Evolutionary conservation across 1,140 invertebrate species (phyloP), one percentile per base, ranked within the genome.

Genomic region (Pristionchus pacificus): DNA sequence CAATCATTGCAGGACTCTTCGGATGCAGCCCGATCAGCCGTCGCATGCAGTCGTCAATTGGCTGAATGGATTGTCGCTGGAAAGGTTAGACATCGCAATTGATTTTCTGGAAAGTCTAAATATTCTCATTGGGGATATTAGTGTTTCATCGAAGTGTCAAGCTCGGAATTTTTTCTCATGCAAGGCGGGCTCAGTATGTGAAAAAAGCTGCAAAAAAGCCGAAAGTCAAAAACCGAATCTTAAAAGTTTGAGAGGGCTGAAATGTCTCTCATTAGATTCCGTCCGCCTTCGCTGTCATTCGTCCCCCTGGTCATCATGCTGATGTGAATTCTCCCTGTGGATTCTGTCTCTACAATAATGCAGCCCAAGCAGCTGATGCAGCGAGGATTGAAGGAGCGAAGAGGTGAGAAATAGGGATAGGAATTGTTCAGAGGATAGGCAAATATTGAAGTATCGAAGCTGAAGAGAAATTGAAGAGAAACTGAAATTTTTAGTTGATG

Each of bases 321-420:
- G 91, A 93, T 84, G 92, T 89, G 70, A 83, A 78, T 85, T 93
- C 93, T 24, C 95, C 92, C 84, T 97, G 95, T 85, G 94, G 94
- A n/a, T 96, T 93, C 84, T 98, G 95, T 85, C 91, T 91, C 84
- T 94, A 95, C 78, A 98, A 98, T 84, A 98, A 97, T 85, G 93
- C 93, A 1, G 94, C 92, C 0, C 86, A 97, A 60, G 93, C 92
- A 2, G 92, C 93, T 24, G 88, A 90, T 77, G 88, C 91, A 33
- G 72, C 72, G 1, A 61, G 70, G 31, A 60, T 49, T 25, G 24
- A 19, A 65, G 73, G 68, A 60, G 67, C 67, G 1, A 33, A 71
- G 19, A 86, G 89, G 79, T 64, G 31, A 13, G n/a, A n/a, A n/a
- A n/a, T n/a, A n/a, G n/a, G n/a, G n/a, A n/a, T n/a, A n/a, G n/a